Evolutionary conservation across 1,140 invertebrate species (phyloP).

Genomic region (Capitella teleta): DNA sequence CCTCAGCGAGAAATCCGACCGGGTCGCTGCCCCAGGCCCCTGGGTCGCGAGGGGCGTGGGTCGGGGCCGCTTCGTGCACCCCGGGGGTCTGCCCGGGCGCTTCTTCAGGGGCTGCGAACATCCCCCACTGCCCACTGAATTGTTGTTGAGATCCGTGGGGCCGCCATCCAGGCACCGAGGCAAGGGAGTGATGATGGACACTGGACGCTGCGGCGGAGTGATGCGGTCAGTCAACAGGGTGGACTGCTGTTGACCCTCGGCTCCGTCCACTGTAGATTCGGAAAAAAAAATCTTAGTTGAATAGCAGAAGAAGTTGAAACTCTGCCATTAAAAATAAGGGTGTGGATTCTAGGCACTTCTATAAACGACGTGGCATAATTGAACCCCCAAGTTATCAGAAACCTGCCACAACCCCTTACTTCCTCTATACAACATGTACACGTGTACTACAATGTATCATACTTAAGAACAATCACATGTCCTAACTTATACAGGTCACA

Average conservation of each 20-base stretch:
- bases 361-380: too few species aligned
- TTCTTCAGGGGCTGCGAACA: constrained; percentile 4
- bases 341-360: too few species aligned
- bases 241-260: not conserved
- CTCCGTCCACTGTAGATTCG: not conserved
- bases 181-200: too few species aligned
- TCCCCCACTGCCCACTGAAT: too few species aligned
- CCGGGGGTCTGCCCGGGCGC: constrained; percentile 1
- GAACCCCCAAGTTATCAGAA: too few species aligned
- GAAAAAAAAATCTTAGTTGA: not conserved
- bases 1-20: constrained; percentile 4
- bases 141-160: not conserved
- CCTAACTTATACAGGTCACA: too few species aligned
- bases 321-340: not conserved
- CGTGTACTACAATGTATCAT: too few species aligned
- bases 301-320: not conserved
- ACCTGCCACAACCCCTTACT: too few species aligned
- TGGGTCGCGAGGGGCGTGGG: not conserved
- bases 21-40: not conserved
- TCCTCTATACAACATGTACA: too few species aligned
- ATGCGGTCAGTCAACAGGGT: not conserved
- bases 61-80: not conserved
- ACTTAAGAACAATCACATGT: too few species aligned
- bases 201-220: not conserved
- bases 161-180: not conserved